Evolutionary conservation across 35 echinoderm and acorn worm species (phyloP).

Genomic region (Apostichopus californicus): DNA sequence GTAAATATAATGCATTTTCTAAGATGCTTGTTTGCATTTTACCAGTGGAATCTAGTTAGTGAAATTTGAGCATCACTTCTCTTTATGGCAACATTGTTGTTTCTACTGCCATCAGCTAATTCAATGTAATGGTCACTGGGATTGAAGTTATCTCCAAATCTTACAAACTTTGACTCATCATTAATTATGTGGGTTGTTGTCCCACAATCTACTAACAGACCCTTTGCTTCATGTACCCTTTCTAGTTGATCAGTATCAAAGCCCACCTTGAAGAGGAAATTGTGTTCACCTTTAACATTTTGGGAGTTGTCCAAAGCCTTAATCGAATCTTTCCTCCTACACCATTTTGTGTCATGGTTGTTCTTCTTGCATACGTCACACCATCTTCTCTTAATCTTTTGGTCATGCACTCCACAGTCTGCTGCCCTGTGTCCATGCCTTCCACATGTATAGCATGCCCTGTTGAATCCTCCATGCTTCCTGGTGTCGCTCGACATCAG

Average conservation of each 20-base stretch:
- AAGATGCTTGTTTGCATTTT: slow-evolving; percentile 2
- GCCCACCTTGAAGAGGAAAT: slow-evolving; percentile 7
- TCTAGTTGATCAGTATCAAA: not conserved
- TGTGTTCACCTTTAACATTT: not conserved
- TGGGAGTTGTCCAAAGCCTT: not conserved
- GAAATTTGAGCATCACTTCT: not conserved
- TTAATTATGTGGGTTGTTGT: not conserved
- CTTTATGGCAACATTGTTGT: not conserved
- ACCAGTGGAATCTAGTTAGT: slow-evolving; percentile 34
- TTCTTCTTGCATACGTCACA: slow-evolving; percentile 41
- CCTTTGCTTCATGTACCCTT: not conserved
- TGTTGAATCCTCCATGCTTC: not conserved
- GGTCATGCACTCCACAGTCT: not conserved
- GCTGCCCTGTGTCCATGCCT: slow-evolving; percentile 41
- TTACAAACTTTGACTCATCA: not conserved
- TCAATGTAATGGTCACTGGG: slow-evolving; percentile 32
- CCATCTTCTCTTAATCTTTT: slow-evolving; percentile 21
- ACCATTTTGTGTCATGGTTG: slow-evolving; percentile 55
- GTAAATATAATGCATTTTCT: slow-evolving; percentile 42
- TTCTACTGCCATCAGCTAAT: not conserved
- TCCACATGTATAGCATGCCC: slow-evolving; percentile 29
- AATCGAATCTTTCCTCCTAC: slow-evolving; percentile 10
- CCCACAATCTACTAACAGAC: slow-evolving; percentile 11
- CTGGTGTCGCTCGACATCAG: not conserved
- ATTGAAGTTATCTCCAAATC: slow-evolving; percentile 4